Evolutionary conservation across 2,888 invertebrate species (phyloP), one percentile per base, ranked within the genome.

Genomic region (Philaethria dido): DNA sequence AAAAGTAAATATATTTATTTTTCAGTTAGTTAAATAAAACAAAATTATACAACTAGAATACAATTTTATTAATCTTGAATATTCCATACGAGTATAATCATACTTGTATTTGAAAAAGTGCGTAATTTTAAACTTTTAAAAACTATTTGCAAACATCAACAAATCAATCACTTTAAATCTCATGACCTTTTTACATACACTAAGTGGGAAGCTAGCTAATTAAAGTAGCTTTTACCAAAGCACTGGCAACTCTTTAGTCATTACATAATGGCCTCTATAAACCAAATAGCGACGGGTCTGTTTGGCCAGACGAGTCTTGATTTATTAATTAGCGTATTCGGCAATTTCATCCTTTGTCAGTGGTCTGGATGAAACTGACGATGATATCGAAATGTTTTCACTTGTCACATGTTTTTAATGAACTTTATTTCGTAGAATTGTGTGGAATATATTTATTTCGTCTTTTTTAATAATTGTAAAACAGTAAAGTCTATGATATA

Each of bases 281-380:
- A 59, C 57, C 71, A 70, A 69, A 72, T 52, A 70, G 64, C 66
- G 59, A 36, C 63, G 68, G 70, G 73, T 45, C 69, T 82, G 81
- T 85, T 84, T 85, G 81, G 79, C 76, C 82, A 84, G 84, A 84
- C 86, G 77, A 80, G 76, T 79, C 82, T 76, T 84, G 82, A 83
- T 84, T 85, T 83, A 84, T 85, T 85, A 85, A 86, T 86, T 81
- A 85, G 81, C 71, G 71, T 71, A 76, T 78, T 81, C 78, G 79
- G 76, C 79, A 79, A 79, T 83, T 81, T 79, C 74, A 78, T 77
- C 80, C 80, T 80, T 81, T 80, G 81, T 82, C 79, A 80, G 75
- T 75, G 69, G 69, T 70, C 73, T 73, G 75, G 73, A 76, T 76
- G 72, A 69, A 69, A 69, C 65, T 25, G 52, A 39, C 50, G 55